Evolutionary conservation across 2,888 invertebrate genomes (phyloP), one percentile per base, ranked within the genome.

Genomic region (Scelioninae gen. 1): DNA sequence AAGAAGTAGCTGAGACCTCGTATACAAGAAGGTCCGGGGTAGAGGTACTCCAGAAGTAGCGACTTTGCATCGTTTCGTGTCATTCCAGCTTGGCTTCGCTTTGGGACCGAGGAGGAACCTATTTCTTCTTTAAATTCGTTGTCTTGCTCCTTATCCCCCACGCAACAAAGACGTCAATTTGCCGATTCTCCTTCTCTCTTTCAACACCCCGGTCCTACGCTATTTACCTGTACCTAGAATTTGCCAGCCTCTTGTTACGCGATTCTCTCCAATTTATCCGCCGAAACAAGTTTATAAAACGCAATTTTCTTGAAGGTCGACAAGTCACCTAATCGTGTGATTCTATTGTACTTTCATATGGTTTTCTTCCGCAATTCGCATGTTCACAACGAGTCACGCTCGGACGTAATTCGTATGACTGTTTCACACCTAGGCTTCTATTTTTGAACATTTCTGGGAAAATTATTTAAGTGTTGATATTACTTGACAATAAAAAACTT

Each of bases 221-320:
- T 81, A 80, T 62, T 85, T 75, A 71, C 82, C 84, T 84, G 79
- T 80, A 76, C 84, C 82, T 78, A 83, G 60, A 86, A 80, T 84
- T 86, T 87, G 83, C 89, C 89, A 88, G 86, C 88, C 90, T 91
- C 77, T 91, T 91, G 90, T 92, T 68, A 56, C 93, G 93, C 93
- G 93, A 93, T 93, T 93, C 92, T 91, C 92, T 92, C 93, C 93
- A 93, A 93, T 93, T 93, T 93, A 93, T 93, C 93, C 92, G 93
- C 88, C 88, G 93, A 93, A 93, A 93, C 93, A 93, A 93, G 93
- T 93, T 93, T 93, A 93, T 93, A 93, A 93, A 93, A 93, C 93
- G 93, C 93, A 93, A 93, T 93, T 93, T 93, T 93, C 93, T 91
- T 92, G 92, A 92, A 93, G 93, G 93, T 93, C 93, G 93, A 93